phyloP scores from a whole-genome alignment of 2,888 invertebrate genomes.

The Tortrix viridana region DNA sequence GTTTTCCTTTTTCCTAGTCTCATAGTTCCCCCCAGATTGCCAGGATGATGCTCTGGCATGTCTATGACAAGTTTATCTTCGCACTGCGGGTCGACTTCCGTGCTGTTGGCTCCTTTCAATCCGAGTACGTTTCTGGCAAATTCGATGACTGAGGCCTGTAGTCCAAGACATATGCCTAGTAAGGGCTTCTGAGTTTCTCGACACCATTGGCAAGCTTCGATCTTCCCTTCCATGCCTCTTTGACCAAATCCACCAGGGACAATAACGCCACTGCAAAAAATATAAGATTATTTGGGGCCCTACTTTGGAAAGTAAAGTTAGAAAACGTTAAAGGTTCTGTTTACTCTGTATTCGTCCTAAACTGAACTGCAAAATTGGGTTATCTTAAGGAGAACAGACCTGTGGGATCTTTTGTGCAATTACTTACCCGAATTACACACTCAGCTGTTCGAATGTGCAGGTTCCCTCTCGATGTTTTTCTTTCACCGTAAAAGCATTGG shows the following conservation, averaged over 20 bases:
- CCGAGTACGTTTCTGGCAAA: slow-evolving; percentile 94
- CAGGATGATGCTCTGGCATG: slow-evolving; percentile 99
- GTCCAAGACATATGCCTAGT: slow-evolving; percentile 98
- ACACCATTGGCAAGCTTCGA: slow-evolving; percentile 97
- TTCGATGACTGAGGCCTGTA: slow-evolving; percentile 98
- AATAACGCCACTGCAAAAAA: slow-evolving; percentile 91
- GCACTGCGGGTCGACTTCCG: slow-evolving; percentile 91
- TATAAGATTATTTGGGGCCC: background rate
- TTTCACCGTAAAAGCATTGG: too few relatives aligned
- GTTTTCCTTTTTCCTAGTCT: slow-evolving; percentile 97
- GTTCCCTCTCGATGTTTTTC: too few relatives aligned
- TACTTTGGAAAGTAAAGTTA: too few relatives aligned
- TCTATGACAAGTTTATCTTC: slow-evolving; percentile 94
- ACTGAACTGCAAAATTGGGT: too few relatives aligned
- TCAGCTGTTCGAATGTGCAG: too few relatives aligned
- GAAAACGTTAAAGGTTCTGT: too few relatives aligned
- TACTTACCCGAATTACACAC: too few relatives aligned
- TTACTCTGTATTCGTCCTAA: too few relatives aligned
- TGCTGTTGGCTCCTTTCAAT: slow-evolving; percentile 91
- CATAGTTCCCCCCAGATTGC: slow-evolving; percentile 98
- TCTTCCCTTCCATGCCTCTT: slow-evolving; percentile 98
- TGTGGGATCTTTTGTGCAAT: too few relatives aligned
- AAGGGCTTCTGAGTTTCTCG: slow-evolving; percentile 95
- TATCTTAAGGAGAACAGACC: too few relatives aligned
- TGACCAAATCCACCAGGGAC: slow-evolving; percentile 99